These are phyloP conservation scores for Gulo gulo DNA, from an alignment of 2,113 vertebrate species.

Conservation along the genomic window DNA sequence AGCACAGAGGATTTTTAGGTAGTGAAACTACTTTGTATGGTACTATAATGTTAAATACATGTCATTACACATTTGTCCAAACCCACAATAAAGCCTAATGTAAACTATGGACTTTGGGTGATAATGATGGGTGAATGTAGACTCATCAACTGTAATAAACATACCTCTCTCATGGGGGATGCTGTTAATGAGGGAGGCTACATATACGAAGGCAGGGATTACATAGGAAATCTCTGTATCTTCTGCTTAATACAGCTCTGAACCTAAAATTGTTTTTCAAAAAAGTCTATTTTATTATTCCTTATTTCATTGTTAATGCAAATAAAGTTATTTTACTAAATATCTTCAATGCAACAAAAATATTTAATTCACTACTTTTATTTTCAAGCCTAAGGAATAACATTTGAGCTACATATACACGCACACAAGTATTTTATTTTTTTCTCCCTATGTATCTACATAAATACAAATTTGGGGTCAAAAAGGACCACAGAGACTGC, in stretches of 20 bases:
- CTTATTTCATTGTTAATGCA: background rate
- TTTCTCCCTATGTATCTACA: background rate
- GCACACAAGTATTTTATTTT: background rate
- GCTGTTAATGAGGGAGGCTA: background rate
- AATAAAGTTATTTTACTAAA: background rate
- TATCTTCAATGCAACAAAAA: background rate
- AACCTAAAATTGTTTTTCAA: background rate
- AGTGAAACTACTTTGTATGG: background rate
- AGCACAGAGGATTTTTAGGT: background rate
- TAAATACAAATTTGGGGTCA: background rate
- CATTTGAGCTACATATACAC: background rate
- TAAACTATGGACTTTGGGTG: background rate
- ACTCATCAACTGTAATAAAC: background rate
- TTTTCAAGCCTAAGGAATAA: background rate
- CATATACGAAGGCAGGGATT: background rate
- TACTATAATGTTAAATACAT: background rate
- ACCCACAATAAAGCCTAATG: background rate
- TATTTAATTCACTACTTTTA: background rate
- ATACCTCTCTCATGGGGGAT: background rate
- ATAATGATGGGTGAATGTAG: background rate
- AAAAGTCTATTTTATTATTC: background rate
- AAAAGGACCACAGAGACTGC: background rate
- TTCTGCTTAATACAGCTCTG: background rate
- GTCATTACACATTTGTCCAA: background rate
- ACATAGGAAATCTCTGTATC: background rate